phyloP scores from a whole-genome alignment of 1,140 invertebrate species.

The Elysia chlorotica region DNA sequence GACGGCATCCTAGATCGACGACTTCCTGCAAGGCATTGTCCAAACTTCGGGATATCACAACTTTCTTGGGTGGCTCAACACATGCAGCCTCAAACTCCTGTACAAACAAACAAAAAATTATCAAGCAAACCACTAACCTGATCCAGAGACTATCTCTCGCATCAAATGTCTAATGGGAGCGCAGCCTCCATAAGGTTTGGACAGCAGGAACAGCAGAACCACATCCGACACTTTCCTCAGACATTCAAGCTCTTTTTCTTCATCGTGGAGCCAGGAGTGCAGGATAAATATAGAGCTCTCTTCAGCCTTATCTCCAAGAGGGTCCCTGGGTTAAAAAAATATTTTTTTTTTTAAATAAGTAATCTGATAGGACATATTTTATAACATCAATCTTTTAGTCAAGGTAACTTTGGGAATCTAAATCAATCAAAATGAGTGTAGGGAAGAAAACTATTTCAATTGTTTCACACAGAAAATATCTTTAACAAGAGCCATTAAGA shows the following conservation, averaged over 20 bases:
- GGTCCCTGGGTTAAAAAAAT: too few species aligned
- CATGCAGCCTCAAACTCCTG: constrained; percentile 35
- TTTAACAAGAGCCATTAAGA: too few species aligned
- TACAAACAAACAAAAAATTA: too few species aligned
- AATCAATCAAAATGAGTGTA: too few species aligned
- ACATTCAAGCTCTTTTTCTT: constrained; percentile 79
- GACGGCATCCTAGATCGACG: constrained; percentile 77
- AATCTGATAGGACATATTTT: too few species aligned
- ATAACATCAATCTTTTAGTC: too few species aligned
- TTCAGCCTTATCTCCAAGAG: constrained; percentile 18
- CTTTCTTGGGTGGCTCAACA: constrained; percentile 34
- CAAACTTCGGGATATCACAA: constrained; percentile 70
- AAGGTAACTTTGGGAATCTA: too few species aligned
- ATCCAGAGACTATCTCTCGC: constrained; percentile 80
- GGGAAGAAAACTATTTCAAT: too few species aligned
- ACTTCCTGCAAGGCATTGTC: constrained; percentile 83
- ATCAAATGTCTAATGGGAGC: constrained; percentile 78
- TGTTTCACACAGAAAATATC: too few species aligned
- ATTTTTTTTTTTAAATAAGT: too few species aligned
- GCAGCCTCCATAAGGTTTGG: constrained; percentile 75
- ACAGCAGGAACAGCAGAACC: constrained; percentile 79
- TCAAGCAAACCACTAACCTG: too few species aligned
- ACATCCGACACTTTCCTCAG: constrained; percentile 81
- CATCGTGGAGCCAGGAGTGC: constrained; percentile 75
- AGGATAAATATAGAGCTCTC: constrained; percentile 69